Base-by-base conservation (phyloP, 2,797 vertebrate species). In the Falco rusticolus region DNA sequence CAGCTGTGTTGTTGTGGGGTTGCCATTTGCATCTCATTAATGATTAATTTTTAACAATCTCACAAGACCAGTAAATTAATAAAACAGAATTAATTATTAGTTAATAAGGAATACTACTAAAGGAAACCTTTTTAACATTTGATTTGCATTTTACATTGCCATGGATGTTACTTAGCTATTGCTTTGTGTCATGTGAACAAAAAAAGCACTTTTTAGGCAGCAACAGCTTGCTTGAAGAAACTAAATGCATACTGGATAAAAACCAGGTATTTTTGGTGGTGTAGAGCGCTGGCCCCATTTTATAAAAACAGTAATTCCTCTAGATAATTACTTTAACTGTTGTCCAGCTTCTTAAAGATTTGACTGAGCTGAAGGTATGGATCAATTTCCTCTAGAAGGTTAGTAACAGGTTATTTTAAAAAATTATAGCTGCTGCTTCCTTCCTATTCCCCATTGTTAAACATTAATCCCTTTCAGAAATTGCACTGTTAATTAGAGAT, bases 41-140 rank as follows among this genome's bases (percentile, higher is more conserved):
- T 87, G 47, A 95, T 85, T 94, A 97, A 93, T 94, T 95, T 97
- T 95, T 79, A 97, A 93, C 61, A 84, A 77, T 93, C 88, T 94
- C 57, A 63, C 24, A 89, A 96, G 90, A 90, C 83, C 29, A 85
- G 47, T 41, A 95, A 93, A 97, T 96, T 96, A 96, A 96, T 91
- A 47, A 89, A 82, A 95, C 94, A 75, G 0, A 90, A 86, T 83
- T 95, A 37, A 88, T 93, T 95, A 82, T 57, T 94, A 64, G 41
- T 63, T 94, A 95, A 93, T 94, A 96, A 94, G 34, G 37, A 86
- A 74, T 90, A 91, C 20, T 84, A 96, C 91, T 83, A 96, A 66
- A 53, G 20, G 37, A 90, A 94, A 93, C 22, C 3, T 83, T 94
- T 94, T 88, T 63, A 94, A 89, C 48, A 78, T 87, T 70, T 91